These are phyloP conservation scores for Tetragnatha montana DNA, from an alignment of 2,888 invertebrate species.

Conservation along the genomic window DNA sequence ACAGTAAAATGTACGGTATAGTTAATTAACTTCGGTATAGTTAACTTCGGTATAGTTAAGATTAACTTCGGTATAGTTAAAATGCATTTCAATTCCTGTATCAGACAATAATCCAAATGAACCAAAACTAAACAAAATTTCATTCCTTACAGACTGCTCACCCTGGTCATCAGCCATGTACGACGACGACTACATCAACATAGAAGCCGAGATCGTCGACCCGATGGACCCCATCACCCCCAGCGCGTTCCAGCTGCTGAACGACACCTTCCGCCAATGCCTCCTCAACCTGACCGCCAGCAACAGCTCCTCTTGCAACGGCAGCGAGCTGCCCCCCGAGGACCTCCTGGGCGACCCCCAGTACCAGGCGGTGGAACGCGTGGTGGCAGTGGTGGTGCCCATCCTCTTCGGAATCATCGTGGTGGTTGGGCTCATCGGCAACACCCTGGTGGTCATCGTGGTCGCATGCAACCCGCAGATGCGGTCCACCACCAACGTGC, in stretches of 20 bases:
- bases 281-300: slow-evolving; percentile 18
- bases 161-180: slow-evolving; percentile 41
- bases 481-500: slow-evolving; percentile 93
- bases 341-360: not conserved
- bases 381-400: slow-evolving; percentile 79
- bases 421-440: slow-evolving; percentile 91
- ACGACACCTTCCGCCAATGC: slow-evolving; percentile 26
- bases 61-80: too few relatives aligned
- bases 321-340: not conserved
- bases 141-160: too few relatives aligned
- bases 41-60: too few relatives aligned
- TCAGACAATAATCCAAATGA: not conserved
- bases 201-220: slow-evolving; percentile 62
- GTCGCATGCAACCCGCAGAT: slow-evolving; percentile 92
- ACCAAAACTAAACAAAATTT: not conserved
- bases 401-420: slow-evolving; percentile 90
- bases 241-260: not conserved
- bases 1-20: too few relatives aligned
- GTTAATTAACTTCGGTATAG: too few relatives aligned
- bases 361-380: slow-evolving; percentile 41
- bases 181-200: slow-evolving; percentile 65
- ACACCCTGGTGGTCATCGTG: slow-evolving; percentile 90
- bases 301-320: slow-evolving; percentile 12
- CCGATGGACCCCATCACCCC: slow-evolving; percentile 23
- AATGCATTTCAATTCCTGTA: not conserved